Evolutionary conservation across 2,797 vertebrate species (phyloP).

Genomic region (Lycodopsis pacificus): DNA sequence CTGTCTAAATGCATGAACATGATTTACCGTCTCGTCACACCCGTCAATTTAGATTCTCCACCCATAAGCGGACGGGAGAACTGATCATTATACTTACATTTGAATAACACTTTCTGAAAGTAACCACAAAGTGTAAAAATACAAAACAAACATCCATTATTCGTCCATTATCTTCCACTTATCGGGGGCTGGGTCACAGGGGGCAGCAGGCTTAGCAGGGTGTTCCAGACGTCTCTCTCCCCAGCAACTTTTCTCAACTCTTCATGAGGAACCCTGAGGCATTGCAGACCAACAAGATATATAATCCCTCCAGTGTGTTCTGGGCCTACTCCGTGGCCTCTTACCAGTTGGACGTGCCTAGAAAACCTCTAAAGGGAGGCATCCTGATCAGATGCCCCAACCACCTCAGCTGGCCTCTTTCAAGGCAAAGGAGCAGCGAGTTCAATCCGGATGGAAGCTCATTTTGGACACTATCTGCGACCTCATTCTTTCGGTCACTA

Average conservation of each 20-base stretch:
- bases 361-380: too few species aligned
- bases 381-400: too few species aligned
- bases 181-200: too few species aligned
- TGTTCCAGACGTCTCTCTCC: neutral
- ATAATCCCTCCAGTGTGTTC: too few species aligned
- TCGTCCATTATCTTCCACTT: neutral
- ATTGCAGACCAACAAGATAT: too few species aligned
- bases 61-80: neutral
- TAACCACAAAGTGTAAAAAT: neutral
- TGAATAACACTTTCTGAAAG: neutral
- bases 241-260: neutral
- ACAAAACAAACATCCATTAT: conserved; percentile 5
- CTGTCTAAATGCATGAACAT: conserved; percentile 19
- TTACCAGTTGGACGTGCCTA: too few species aligned
- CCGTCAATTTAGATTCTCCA: conserved; percentile 20
- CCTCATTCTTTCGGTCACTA: too few species aligned
- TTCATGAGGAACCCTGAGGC: neutral
- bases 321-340: too few species aligned
- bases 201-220: neutral
- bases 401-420: too few species aligned
- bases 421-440: too few species aligned
- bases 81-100: neutral
- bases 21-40: conserved; percentile 18
- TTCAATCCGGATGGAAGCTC: too few species aligned
- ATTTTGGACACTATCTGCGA: too few species aligned